phyloP scores from a whole-genome alignment of 2,888 invertebrate genomes.

The Thera obeliscata region DNA sequence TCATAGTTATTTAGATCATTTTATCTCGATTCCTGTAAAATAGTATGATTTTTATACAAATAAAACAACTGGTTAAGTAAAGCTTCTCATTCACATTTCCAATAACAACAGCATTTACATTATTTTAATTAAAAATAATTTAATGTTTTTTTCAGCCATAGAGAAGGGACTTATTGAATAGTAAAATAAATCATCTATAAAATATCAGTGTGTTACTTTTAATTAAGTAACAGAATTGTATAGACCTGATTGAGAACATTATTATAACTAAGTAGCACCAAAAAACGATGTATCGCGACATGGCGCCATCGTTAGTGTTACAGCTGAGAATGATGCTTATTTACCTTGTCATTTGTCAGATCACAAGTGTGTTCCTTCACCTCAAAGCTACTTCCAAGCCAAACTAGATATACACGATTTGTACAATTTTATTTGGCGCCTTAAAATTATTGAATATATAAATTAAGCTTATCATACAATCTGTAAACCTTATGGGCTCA shows the following conservation, averaged over 20 bases:
- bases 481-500: not conserved
- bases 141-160: not conserved
- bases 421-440: conserved; percentile 24
- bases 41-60: not conserved
- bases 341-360: no score
- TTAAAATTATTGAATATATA: not conserved
- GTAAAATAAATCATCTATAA: not conserved
- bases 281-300: conserved; percentile 14
- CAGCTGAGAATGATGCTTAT: not conserved
- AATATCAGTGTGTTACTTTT: conserved; percentile 8
- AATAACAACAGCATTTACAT: not conserved
- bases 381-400: not conserved
- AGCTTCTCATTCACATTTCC: conserved; percentile 9
- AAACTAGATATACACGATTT: conserved; percentile 12
- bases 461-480: conserved; percentile 9
- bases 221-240: conserved; percentile 2
- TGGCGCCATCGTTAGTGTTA: not conserved
- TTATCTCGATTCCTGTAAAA: not conserved
- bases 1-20: not conserved
- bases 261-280: conserved; percentile 21
- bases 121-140: not conserved
- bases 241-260: not conserved
- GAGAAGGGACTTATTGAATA: not conserved
- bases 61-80: conserved; percentile 5
- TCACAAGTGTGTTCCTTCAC: not conserved